Base-by-base conservation (phyloP, 2,888 invertebrate species). In the Eupithecia dodoneata region DNA sequence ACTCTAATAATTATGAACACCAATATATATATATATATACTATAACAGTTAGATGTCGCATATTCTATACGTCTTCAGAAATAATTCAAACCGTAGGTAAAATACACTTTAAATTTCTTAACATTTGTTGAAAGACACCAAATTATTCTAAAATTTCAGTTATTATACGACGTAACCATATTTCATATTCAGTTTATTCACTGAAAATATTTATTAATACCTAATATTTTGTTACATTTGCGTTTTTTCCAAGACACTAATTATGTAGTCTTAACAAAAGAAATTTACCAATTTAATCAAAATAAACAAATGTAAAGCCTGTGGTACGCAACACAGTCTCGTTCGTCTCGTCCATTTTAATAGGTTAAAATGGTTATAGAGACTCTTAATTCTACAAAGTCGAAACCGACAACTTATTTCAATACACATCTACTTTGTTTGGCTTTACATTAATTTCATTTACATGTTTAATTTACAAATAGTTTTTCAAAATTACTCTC, bases 381-480 rank as follows among this genome's bases (percentile, higher is more conserved):
- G 45, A 47, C 6, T 9, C 18, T 69, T 45, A 70, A 47, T 30
- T 12, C 70, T 70, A 49, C 9, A 47, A 45, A 30, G 30, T 70
- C 18, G 47, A 30, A 30, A 63, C 4, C 18, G 47, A 70, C 13
- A 30, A 45, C 18, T 47, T 12, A 70, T 49, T 44, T 63, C 9
- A 72, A 67, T 76, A 65, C 49, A 71, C 55, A 63, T 72, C 74
- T 79, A 78, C 65, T 74, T 76, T 74, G 63, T 76, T 79, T 78
- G 77, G 75, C 76, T 76, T 44, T 71, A 69, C 74, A 73, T 75
- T 42, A 70, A 72, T 71, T 7, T 10, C 76, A 74, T 69, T 13
- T 78, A 78, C 76, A 75, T 30, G 74, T 47, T 70, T 71, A 73
- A 73, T 75, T 77, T 72, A 79, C 74, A 79, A 74, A 79, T 76